Base-by-base conservation (phyloP, 2,888 invertebrate genomes). In the Minunthozetes semirufus region DNA sequence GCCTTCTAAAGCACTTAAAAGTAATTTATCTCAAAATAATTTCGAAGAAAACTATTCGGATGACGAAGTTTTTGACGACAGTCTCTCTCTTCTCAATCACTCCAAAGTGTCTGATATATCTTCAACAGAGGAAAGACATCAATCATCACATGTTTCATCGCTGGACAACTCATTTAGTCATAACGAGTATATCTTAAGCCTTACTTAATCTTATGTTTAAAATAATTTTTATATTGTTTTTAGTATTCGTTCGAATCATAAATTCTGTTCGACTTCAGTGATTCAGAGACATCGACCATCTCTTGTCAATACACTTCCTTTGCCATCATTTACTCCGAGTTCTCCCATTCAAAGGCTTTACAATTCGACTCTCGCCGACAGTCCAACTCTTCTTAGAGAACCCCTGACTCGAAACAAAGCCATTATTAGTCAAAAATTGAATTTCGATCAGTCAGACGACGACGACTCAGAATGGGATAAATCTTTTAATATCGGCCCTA, bases 401-500 rank as follows among this genome's bases (percentile, higher is more conserved):
- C 19, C 59, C 4, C 2, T 11, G 4, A 59, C 2, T 19, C n/a
- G 19, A 15, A 15, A 11, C 19, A 59, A 59, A 59, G 15, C 59
- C 11, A 17, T 48, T 4, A 59, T 59, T 22, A 59, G 59, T 59
- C 59, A 59, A 11, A 59, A 59, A 19, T 22, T 59, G 59, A 59
- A 59, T 25, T 59, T 59, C 19, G 59, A 59, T 2, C 59, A 59
- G 4, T 59, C 59, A 19, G 59, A 22, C 17, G 59, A 59, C 22
- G 59, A 59, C 11, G 2, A 8, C 22, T 59, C 59, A n/a, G 59
- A 59, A 19, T 59, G 59, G 19, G 59, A 59, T 25, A 59, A 59
- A 19, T 19, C 22, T 19, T 82, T 15, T 27, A 17, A 42, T 19
- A 68, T 68, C 5, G 68, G 68, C 9, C 68, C 68, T 29, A 68